Percentiles rank a stretch among this genome's conserved stretches.
These are phyloP conservation scores for Rhynchophorus ferrugineus DNA, from an alignment of 1,140 invertebrate species.

Conservation along the genomic window DNA sequence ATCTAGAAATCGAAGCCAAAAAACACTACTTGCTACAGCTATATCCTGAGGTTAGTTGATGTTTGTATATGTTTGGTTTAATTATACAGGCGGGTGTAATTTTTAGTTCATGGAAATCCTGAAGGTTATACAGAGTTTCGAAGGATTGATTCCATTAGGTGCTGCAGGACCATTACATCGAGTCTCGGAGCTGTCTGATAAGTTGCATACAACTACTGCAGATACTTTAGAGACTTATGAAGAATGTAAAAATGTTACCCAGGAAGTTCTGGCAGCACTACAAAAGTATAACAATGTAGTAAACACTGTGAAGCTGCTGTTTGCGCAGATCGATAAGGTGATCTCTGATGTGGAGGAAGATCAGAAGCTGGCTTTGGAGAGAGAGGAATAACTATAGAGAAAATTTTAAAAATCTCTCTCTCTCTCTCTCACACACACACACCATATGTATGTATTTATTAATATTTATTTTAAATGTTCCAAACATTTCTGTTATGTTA, in stretches of 20 bases:
- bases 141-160: conserved; percentile 26
- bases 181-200: conserved; percentile 29
- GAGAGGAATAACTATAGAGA: conserved; percentile 29
- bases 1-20: conserved; percentile 34
- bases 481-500: no score
- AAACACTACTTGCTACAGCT: conserved; percentile 35
- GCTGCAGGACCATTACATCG: conserved; percentile 32
- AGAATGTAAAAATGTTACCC: conserved; percentile 29
- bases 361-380: conserved; percentile 26
- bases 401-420: no score
- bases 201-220: conserved; percentile 30
- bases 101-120: conserved; percentile 30
- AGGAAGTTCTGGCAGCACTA: conserved; percentile 33
- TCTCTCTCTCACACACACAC: no score
- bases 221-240: conserved; percentile 30
- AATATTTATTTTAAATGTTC: no score
- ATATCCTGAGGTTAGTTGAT: conserved; percentile 28
- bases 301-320: conserved; percentile 33
- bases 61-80: neutral
- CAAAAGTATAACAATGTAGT: conserved; percentile 38
- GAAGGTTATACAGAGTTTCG: conserved; percentile 30
- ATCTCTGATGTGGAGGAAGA: conserved; percentile 32
- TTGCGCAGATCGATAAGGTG: conserved; percentile 34
- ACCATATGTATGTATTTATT: no score
- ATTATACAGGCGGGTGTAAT: neutral